Base-by-base conservation (phyloP, 2,113 vertebrate species). In the Hymenochirus boettgeri region DNA sequence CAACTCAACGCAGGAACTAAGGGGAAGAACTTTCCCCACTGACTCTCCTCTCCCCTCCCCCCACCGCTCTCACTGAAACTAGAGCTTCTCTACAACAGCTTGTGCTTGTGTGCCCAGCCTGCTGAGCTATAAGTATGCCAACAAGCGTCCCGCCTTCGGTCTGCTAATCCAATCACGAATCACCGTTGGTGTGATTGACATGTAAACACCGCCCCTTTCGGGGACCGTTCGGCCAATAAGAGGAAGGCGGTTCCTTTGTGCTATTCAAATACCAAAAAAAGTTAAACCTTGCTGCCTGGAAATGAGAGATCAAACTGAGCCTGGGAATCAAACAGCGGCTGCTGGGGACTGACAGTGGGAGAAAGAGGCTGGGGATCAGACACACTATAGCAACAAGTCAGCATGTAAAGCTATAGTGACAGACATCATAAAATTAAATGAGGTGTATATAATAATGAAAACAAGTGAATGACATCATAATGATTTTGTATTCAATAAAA, bases 211-310 rank as follows among this genome's bases (percentile, higher is more conserved):
- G 18, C 85, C 88, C 88, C n/a, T 81, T 85, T 84, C 81, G 73
- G 70, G 74, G 79, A 67, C 22, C 70, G 29, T 31, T 53, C 26
- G 71, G 69, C 93, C 93, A 95, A 94, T 95, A 70, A 77, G 77
- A 78, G 70, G 70, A 81, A 88, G 90, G 92, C 88, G 91, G 93
- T 88, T 83, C 85, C 81, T 86, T 83, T 81, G 84, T 83, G 86
- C 89, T 83, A 90, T 90, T 86, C 89, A 90, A 91, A 88, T 59
- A 73, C 74, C 61, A 69, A 65, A n/a, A n/a, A n/a, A n/a, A 74
- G 82, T 85, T 78, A 6, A 80, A 81, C 76, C 83, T 82, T 29
- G 82, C 76, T 82, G 85, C 77, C 80, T 72, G 77, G 86, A 88
- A 86, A 78, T 72, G 74, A 72, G 63, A 72, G 63, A 64, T 62